Percentiles rank a stretch among this genome's conserved stretches.
Conservation (phyloP, 2,113 vertebrate species). For the Semicossyphus pulcher region DNA sequence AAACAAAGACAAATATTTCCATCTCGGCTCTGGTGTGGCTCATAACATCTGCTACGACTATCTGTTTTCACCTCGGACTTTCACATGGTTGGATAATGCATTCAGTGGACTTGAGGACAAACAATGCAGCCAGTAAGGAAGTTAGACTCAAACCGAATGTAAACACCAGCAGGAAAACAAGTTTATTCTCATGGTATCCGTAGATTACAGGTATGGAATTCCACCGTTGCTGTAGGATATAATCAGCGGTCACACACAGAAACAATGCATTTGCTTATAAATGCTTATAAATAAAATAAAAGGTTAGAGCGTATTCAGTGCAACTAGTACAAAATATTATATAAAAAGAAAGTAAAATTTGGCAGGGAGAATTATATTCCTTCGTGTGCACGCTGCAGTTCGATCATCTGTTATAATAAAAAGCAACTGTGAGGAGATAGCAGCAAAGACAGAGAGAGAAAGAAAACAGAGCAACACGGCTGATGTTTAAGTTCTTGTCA, state of each 20-base stretch:
- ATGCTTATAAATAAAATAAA: conserved; percentile 39
- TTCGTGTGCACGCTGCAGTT: neutral
- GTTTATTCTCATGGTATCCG: conserved; percentile 56
- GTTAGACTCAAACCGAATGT: neutral
- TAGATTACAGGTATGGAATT: conserved; percentile 9
- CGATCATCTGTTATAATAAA: neutral
- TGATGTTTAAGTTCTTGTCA: conserved; percentile 70
- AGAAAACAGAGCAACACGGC: neutral
- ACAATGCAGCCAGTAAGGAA: conserved; percentile 18
- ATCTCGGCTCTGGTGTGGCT: neutral
- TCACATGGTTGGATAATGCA: conserved; percentile 14
- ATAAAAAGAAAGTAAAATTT: neutral
- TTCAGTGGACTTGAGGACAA: conserved; percentile 16
- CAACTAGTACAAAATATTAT: conserved; percentile 22
- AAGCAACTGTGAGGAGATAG: neutral
- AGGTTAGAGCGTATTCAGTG: conserved; percentile 38
- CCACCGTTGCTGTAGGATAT: neutral
- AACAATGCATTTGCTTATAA: conserved; percentile 31
- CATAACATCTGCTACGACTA: conserved; percentile 7
- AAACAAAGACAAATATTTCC: conserved; percentile 15
- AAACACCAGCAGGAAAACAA: conserved; percentile 18
- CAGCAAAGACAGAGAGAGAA: conserved; percentile 10
- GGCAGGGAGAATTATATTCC: neutral
- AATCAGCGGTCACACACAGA: conserved; percentile 12
- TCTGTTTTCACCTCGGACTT: conserved; percentile 39